Evolutionary conservation across 2,888 invertebrate genomes (phyloP).

Genomic region (Scaptomyza polygonia): DNA sequence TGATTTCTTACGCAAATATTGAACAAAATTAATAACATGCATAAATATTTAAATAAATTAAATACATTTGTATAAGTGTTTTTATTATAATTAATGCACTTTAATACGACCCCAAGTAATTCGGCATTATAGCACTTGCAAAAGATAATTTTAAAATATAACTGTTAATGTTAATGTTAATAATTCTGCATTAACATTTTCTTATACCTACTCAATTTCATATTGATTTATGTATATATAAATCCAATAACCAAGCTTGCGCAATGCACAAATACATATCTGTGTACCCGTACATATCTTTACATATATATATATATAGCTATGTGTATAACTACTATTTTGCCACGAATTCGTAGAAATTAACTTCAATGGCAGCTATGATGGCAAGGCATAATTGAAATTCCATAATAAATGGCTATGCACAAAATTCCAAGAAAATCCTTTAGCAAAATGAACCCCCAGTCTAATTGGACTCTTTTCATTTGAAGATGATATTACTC

Average conservation of each 20-base stretch:
- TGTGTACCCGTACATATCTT: background rate
- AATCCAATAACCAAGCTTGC: background rate
- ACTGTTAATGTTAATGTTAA: background rate
- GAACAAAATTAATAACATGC: background rate
- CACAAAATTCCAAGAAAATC: constrained; percentile 10
- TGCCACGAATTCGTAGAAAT: background rate
- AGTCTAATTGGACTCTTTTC: background rate
- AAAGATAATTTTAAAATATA: background rate
- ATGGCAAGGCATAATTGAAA: background rate
- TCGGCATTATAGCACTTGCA: background rate
- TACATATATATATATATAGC: background rate
- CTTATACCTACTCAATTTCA: background rate
- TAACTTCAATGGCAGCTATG: background rate
- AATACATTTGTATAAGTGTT: too few relatives aligned
- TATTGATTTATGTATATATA: too few relatives aligned
- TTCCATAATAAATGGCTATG: constrained; percentile 8
- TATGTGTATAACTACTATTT: background rate
- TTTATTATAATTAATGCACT: constrained; percentile 1
- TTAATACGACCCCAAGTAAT: background rate
- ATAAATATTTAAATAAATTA: too few relatives aligned
- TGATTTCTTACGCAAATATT: background rate
- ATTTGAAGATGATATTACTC: background rate
- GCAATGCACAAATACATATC: background rate
- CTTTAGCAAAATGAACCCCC: background rate
- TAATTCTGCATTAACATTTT: background rate